Conservation (phyloP, 92 coral and sea anemone species). For the Montipora capitata region DNA sequence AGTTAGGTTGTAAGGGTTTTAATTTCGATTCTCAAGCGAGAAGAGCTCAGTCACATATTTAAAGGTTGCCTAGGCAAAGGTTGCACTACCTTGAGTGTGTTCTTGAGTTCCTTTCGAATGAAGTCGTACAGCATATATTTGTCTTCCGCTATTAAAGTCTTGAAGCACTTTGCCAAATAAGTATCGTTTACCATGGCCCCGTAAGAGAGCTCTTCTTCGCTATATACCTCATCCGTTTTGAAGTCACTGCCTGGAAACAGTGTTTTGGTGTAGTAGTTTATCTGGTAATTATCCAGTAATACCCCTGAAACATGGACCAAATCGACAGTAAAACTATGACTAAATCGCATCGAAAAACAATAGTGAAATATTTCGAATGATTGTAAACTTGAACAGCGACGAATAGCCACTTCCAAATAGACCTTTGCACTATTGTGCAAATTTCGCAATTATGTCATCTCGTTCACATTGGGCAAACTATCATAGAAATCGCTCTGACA, state of each 20-base stretch:
- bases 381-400: too few relatives aligned
- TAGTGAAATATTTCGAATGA: background rate
- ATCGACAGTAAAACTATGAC: background rate
- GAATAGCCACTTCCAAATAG: too few relatives aligned
- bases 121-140: slow-evolving; percentile 75
- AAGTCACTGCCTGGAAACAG: slow-evolving; percentile 60
- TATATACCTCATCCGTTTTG: slow-evolving; percentile 76
- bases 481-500: too few relatives aligned
- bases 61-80: too few relatives aligned
- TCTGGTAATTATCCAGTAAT: slow-evolving; percentile 85
- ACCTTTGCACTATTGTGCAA: too few relatives aligned
- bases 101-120: slow-evolving; percentile 59
- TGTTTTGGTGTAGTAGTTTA: slow-evolving; percentile 64
- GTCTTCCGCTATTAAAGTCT: slow-evolving; percentile 67
- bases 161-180: slow-evolving; percentile 72
- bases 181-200: slow-evolving; percentile 87
- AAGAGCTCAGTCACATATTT: too few relatives aligned
- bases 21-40: too few relatives aligned
- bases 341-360: background rate
- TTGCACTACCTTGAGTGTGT: slow-evolving; percentile 64
- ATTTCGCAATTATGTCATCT: too few relatives aligned
- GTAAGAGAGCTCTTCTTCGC: slow-evolving; percentile 77
- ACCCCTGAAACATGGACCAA: slow-evolving; percentile 67
- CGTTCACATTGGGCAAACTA: too few relatives aligned
- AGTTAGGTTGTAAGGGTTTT: too few relatives aligned